phyloP scores from a whole-genome alignment of 2,113 vertebrate species.

The Cyanoramphus novaezelandiae region DNA sequence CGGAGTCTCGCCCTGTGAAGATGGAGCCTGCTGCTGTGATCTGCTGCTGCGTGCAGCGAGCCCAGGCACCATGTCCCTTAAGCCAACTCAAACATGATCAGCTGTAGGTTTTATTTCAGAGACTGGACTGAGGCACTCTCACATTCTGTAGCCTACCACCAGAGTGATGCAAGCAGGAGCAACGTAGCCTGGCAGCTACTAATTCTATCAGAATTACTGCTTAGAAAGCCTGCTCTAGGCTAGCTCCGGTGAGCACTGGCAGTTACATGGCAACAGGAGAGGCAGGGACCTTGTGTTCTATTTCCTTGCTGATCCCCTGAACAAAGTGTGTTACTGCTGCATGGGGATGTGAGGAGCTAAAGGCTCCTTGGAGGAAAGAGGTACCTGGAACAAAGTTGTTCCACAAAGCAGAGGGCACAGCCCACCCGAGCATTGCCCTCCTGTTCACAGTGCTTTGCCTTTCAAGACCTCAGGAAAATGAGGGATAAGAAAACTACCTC shows the following conservation, averaged over 20 bases:
- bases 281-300: not conserved
- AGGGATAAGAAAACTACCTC: not conserved
- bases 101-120: not conserved
- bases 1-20: not conserved
- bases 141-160: not conserved
- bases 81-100: not conserved
- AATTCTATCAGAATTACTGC: not conserved
- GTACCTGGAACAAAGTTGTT: rapidly evolving
- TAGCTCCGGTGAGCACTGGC: not conserved
- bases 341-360: not conserved
- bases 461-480: not conserved
- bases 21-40: not conserved
- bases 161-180: not conserved
- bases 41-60: not conserved
- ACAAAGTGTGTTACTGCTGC: not conserved
- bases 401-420: not conserved
- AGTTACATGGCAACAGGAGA: not conserved
- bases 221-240: not conserved
- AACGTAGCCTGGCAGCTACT: not conserved
- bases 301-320: not conserved
- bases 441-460: not conserved
- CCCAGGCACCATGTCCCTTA: rapidly evolving
- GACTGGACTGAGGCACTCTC: not conserved
- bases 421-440: not conserved
- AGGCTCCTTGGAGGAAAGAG: not conserved